Percentiles rank a stretch among this genome's conserved stretches.
Conservation (phyloP, 2,797 vertebrate species). For the Thamnophis elegans region DNA sequence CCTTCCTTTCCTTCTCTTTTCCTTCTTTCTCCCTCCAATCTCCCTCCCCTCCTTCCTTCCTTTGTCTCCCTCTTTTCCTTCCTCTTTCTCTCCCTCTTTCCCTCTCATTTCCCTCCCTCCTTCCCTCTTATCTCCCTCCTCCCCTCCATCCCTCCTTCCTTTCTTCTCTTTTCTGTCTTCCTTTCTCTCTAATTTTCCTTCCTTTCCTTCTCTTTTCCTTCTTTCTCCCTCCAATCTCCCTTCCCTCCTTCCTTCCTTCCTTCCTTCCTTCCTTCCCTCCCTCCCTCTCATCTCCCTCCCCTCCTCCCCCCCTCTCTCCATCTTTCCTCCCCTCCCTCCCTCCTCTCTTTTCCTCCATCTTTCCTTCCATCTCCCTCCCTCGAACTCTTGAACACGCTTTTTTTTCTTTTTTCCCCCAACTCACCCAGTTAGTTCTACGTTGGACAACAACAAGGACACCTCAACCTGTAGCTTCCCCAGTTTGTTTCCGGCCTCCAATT, state of each 20-base stretch:
- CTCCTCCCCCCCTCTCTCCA: no score
- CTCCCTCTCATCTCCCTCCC: no score
- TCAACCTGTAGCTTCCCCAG: neutral
- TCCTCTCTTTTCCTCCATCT: neutral
- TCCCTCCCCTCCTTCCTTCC: neutral
- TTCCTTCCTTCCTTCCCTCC: neutral
- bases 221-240: fast-evolving
- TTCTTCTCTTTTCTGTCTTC: neutral
- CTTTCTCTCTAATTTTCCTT: no score
- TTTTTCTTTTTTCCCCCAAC: neutral
- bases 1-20: fast-evolving
- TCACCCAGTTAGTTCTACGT: neutral
- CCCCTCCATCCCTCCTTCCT: no score
- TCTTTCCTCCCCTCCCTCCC: fast-evolving
- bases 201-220: fast-evolving
- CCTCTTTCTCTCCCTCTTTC: no score
- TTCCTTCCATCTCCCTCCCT: neutral
- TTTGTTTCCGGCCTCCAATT: neutral
- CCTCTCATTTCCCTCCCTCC: no score
- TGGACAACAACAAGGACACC: neutral
- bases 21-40: no score
- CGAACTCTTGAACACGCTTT: neutral
- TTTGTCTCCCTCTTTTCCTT: no score
- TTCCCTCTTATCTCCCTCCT: no score
- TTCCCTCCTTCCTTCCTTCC: no score